Percentiles rank a stretch among this genome's conserved stretches.
Evolutionary conservation across 2,113 vertebrate genomes (phyloP).

Genomic region (Bathybates hornii): DNA sequence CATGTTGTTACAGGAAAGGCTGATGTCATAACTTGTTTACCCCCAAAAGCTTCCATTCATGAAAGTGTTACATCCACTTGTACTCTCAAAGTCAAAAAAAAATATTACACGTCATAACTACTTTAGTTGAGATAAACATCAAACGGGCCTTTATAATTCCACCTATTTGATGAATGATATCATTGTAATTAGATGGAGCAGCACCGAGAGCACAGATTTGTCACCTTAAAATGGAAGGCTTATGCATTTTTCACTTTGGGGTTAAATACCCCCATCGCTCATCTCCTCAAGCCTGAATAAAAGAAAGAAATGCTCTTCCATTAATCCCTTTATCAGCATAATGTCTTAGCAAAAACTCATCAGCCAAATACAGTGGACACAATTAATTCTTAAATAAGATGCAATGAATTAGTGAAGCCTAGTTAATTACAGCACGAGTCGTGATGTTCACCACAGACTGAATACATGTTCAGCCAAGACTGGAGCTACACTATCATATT

Average conservation of each 20-base stretch:
- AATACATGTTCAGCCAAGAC: background rate
- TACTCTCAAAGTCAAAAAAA: background rate
- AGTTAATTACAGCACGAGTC: background rate
- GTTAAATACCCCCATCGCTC: background rate
- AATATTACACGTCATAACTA: background rate
- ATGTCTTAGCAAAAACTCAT: slow-evolving; percentile 6
- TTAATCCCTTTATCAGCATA: slow-evolving; percentile 27
- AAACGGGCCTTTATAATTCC: background rate
- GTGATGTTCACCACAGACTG: background rate
- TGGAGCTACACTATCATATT: background rate
- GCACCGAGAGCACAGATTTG: background rate
- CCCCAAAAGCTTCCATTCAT: background rate
- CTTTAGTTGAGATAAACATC: background rate
- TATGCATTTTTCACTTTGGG: background rate
- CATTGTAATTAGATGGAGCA: background rate
- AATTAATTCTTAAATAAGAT: background rate
- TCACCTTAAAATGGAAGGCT: background rate
- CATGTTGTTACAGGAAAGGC: background rate
- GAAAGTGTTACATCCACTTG: background rate
- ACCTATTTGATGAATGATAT: background rate
- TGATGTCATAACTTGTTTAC: slow-evolving; percentile 6
- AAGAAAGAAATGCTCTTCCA: background rate
- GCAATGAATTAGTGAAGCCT: background rate
- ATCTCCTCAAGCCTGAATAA: background rate
- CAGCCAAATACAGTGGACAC: background rate